Base-by-base conservation (phyloP, 2,888 invertebrate species). In the Tachina grossa region DNA sequence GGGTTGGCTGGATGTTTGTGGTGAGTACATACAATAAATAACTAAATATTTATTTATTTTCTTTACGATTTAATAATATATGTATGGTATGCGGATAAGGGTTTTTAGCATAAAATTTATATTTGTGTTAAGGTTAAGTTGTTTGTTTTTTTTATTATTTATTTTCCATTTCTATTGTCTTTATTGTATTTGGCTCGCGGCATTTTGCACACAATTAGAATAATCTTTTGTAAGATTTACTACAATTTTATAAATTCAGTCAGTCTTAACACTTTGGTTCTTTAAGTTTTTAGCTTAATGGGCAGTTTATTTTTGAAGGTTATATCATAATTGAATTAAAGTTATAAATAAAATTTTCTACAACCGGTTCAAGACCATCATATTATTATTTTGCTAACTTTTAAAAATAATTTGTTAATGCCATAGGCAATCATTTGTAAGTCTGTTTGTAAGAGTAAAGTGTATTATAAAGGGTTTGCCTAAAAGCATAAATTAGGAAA, bases 1-100 rank as follows among this genome's bases (percentile, higher is more conserved):
- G 89, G 93, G 93, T 88, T 93, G 93, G 92, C 88, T 93, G 78
- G 93, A 93, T 90, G 92, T 93, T 88, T 93, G 93, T 88, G 93
- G 93, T 93, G 88, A 93, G 93, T 57, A 72, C 9, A 9, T 71
- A 19, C 2, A 55, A 55, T 45, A 57, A 68, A 49, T 68, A 49
- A 19, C 4, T 16, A 49, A 68, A 57, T 77, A 57, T 69, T 78
- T n/a, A n/a, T 57, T 59, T 69, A 41, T 71, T 69, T 71, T 45
- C 55, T 71, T 59, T 61, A 0, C 16, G 47, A 1, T 13, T 39
- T 59, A 72, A 49, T 66, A 31, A 39, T 49, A 66, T 31, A 65
- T 31, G 31, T 31, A 6, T 13, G 22, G 8, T 59, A 22, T 69
- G 19, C 3, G 31, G 31, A 16, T 65, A 71, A 72, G 63, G 53